These are phyloP conservation scores for Pyrgilauda ruficollis DNA, from an alignment of 2,113 vertebrate genomes.

Conservation along the genomic window DNA sequence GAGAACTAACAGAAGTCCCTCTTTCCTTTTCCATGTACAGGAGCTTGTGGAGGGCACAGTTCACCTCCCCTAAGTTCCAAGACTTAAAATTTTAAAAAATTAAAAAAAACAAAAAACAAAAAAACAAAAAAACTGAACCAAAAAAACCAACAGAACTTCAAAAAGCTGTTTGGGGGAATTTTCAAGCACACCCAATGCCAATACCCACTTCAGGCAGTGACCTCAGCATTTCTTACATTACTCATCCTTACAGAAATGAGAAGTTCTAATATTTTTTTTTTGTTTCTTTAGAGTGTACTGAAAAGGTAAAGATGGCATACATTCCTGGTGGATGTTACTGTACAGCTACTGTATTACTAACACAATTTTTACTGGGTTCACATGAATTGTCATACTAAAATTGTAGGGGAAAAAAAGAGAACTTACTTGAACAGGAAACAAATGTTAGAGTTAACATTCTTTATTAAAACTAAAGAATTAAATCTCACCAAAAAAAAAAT, in stretches of 20 bases:
- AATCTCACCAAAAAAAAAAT: neutral
- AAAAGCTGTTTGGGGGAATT: neutral
- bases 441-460: neutral
- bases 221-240: neutral
- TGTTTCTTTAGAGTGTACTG: neutral
- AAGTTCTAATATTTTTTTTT: neutral
- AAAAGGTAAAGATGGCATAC: neutral
- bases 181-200: neutral
- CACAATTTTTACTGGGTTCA: neutral
- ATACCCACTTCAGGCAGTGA: neutral
- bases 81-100: neutral
- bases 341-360: neutral
- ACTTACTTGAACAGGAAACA: neutral
- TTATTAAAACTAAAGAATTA: constrained; percentile 45
- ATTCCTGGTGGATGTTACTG: neutral
- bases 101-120: neutral
- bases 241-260: neutral
- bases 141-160: neutral
- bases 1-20: neutral
- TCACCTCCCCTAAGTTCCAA: neutral
- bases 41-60: neutral
- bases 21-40: neutral
- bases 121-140: neutral
- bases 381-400: neutral
- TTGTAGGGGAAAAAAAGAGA: neutral